phyloP scores from a whole-genome alignment of 2,113 vertebrate genomes.

The Hippocampus guttulatus region DNA sequence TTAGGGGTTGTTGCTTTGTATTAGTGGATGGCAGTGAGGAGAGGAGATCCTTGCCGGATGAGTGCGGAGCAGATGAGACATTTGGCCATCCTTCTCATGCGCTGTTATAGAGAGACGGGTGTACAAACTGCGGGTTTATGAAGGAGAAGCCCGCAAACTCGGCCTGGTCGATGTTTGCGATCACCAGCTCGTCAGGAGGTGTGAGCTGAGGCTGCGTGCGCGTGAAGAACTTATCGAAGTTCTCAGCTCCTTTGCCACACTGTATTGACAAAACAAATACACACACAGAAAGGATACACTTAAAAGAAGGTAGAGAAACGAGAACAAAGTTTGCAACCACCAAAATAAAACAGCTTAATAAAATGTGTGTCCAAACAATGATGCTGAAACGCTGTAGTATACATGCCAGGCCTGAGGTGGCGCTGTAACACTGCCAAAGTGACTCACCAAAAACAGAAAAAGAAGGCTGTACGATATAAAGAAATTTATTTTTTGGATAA shows the following conservation, averaged over 20 bases:
- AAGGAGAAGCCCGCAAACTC: conserved; percentile 98
- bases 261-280: conserved; percentile 44
- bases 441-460: too few relatives aligned
- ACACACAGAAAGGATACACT: not conserved
- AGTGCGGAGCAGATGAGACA: not conserved
- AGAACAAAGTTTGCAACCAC: not conserved
- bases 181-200: conserved; percentile 93
- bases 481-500: too few relatives aligned
- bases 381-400: too few relatives aligned
- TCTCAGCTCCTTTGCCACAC: conserved; percentile 93
- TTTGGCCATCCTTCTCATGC: conserved; percentile 66
- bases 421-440: too few relatives aligned
- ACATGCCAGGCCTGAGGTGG: too few relatives aligned
- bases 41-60: conserved; percentile 18
- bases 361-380: too few relatives aligned
- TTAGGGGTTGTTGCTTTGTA: conserved; percentile 28
- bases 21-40: conserved; percentile 31
- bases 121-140: conserved; percentile 86
- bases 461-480: too few relatives aligned
- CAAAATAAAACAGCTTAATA: too few relatives aligned
- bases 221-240: conserved; percentile 98
- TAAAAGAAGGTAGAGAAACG: not conserved
- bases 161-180: conserved; percentile 94
- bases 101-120: conserved; percentile 70
- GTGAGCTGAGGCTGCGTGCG: conserved; percentile 92